Conservation (phyloP, 2,113 vertebrate species). For the Nettapus auritus region DNA sequence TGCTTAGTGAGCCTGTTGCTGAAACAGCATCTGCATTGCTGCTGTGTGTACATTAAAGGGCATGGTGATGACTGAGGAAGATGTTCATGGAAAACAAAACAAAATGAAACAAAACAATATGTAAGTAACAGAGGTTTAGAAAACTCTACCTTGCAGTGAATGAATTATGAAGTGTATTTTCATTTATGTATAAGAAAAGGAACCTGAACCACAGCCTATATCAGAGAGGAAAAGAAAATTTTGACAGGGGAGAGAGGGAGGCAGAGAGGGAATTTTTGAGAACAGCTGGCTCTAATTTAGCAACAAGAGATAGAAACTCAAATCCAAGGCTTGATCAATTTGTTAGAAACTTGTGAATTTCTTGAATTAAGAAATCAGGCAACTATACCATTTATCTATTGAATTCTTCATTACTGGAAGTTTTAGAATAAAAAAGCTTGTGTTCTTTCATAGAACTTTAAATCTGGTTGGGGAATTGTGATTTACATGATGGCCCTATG, state of each 20-base stretch:
- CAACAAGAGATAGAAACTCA: too few species aligned
- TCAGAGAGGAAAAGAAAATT: neutral
- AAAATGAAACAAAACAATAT: neutral
- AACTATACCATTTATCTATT: too few species aligned
- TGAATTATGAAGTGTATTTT: neutral
- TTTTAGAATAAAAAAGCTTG: too few species aligned
- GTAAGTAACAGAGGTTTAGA: neutral
- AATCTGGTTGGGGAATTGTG: too few species aligned
- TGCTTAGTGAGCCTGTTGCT: neutral
- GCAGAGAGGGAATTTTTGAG: neutral
- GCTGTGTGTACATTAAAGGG: neutral
- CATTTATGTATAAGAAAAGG: neutral
- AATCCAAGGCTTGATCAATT: too few species aligned
- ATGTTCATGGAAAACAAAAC: neutral
- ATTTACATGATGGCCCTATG: too few species aligned
- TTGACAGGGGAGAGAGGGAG: neutral
- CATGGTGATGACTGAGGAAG: too few species aligned
- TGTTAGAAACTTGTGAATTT: too few species aligned
- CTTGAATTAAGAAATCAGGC: too few species aligned
- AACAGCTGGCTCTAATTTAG: too few species aligned
- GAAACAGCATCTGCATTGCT: neutral
- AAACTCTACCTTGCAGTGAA: neutral
- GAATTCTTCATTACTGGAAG: too few species aligned
- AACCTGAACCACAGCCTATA: neutral
- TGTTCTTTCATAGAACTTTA: too few species aligned